Evolutionary conservation across 2,797 vertebrate genomes (phyloP).

Genomic region (Sebastes jordani): DNA sequence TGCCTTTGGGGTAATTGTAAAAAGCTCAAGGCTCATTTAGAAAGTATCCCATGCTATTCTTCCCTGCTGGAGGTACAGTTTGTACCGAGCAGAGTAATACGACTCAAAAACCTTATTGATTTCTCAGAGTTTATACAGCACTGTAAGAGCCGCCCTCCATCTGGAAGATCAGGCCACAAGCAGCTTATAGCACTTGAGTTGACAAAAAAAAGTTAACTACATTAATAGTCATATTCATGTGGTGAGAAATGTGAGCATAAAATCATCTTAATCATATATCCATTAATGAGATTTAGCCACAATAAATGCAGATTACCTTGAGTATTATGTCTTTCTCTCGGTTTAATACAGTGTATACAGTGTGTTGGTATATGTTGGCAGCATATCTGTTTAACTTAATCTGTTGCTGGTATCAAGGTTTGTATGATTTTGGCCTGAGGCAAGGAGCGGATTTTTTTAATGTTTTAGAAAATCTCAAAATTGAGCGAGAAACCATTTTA

Average conservation of each 20-base stretch:
- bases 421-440: slow-evolving; percentile 1
- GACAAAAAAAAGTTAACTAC: background rate
- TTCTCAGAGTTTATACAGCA: slow-evolving; percentile 20
- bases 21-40: slow-evolving; percentile 34
- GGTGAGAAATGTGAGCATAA: background rate
- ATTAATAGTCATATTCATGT: background rate
- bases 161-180: slow-evolving; percentile 20
- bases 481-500: background rate
- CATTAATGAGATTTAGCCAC: background rate
- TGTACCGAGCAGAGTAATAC: slow-evolving; percentile 11
- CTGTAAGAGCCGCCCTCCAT: slow-evolving; percentile 15
- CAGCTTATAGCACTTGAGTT: background rate
- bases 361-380: background rate
- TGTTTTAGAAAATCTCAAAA: background rate
- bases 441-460: background rate
- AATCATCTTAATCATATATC: background rate
- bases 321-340: background rate
- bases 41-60: slow-evolving; percentile 17
- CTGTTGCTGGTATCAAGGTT: background rate
- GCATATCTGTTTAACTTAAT: background rate
- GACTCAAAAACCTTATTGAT: slow-evolving; percentile 44
- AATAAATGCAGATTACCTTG: background rate
- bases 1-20: slow-evolving; percentile 40
- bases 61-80: slow-evolving; percentile 22
- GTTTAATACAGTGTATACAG: background rate